Conservation (phyloP, 2,113 vertebrate species). For the Cryptotis parvus region DNA sequence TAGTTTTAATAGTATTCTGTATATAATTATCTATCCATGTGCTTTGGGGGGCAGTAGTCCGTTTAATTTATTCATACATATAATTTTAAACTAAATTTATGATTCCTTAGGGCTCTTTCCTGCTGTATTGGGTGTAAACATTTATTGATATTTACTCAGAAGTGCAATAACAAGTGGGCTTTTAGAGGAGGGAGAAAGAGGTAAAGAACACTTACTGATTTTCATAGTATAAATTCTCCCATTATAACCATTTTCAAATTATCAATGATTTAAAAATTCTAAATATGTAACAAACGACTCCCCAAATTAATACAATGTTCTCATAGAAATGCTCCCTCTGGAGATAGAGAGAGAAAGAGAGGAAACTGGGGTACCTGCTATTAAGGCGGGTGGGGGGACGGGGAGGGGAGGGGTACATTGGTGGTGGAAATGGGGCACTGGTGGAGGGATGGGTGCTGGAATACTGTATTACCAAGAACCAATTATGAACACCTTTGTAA, state of each 20-base stretch:
- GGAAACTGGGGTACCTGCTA: too few relatives aligned
- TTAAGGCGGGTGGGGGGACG: too few relatives aligned
- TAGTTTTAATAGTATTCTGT: not conserved
- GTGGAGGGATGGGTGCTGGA: too few relatives aligned
- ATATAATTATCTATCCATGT: not conserved
- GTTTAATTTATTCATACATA: not conserved
- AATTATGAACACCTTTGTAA: too few relatives aligned
- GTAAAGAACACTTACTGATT: not conserved
- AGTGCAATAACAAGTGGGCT: not conserved
- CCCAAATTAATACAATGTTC: not conserved
- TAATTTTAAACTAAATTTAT: slow-evolving; percentile 5
- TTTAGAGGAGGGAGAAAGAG: not conserved
- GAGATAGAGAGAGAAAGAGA: too few relatives aligned
- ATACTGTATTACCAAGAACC: too few relatives aligned
- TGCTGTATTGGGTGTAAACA: not conserved
- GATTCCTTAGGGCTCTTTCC: not conserved
- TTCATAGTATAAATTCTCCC: not conserved
- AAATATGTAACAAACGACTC: slow-evolving; percentile 12
- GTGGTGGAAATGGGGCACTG: too few relatives aligned
- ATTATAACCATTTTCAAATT: slow-evolving; percentile 17
- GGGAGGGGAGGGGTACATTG: too few relatives aligned
- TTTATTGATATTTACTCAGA: not conserved
- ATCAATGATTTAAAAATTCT: slow-evolving; percentile 30
- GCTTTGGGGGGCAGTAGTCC: not conserved
- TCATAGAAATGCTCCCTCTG: slow-evolving; percentile 32